These are phyloP conservation scores for Melanotaenia trifasciata DNA, from an alignment of 2,797 vertebrate genomes.

Conservation along the genomic window DNA sequence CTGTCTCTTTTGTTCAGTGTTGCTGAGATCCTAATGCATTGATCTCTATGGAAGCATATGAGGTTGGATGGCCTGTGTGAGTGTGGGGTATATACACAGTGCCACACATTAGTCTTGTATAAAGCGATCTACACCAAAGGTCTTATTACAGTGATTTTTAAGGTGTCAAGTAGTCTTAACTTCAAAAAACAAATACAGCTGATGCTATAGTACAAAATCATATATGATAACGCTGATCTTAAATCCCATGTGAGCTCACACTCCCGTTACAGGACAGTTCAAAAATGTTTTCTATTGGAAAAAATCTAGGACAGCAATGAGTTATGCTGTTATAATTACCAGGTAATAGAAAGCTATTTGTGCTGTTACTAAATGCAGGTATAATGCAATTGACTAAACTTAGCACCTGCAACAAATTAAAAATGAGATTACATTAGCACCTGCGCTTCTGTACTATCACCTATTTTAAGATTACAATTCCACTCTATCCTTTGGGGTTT, in stretches of 20 bases:
- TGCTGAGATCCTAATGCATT: constrained; percentile 58
- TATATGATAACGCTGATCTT: background rate
- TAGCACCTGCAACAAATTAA: constrained; percentile 10
- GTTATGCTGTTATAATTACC: constrained; percentile 67
- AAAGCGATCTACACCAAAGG: background rate
- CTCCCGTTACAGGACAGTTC: too few species aligned
- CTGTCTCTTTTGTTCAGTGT: constrained; percentile 73
- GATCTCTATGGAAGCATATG: constrained; percentile 49
- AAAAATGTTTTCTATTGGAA: too few species aligned
- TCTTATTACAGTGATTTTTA: background rate
- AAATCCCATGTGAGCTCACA: background rate
- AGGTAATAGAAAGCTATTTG: constrained; percentile 65
- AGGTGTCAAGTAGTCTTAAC: background rate
- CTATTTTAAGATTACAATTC: constrained; percentile 29
- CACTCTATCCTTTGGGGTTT: constrained; percentile 3
- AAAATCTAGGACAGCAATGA: constrained; percentile 27
- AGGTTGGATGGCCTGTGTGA: constrained; percentile 4
- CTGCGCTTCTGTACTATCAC: constrained; percentile 12
- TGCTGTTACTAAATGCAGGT: constrained; percentile 34
- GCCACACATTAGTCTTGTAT: background rate
- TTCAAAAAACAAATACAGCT: background rate
- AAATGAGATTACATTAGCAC: constrained; percentile 3
- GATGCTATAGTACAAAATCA: too few species aligned
- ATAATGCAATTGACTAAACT: constrained; percentile 42
- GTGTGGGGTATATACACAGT: background rate